These are phyloP conservation scores for Lepilemur ruficaudatus DNA, from an alignment of 2,797 vertebrate genomes.

Conservation along the genomic window DNA sequence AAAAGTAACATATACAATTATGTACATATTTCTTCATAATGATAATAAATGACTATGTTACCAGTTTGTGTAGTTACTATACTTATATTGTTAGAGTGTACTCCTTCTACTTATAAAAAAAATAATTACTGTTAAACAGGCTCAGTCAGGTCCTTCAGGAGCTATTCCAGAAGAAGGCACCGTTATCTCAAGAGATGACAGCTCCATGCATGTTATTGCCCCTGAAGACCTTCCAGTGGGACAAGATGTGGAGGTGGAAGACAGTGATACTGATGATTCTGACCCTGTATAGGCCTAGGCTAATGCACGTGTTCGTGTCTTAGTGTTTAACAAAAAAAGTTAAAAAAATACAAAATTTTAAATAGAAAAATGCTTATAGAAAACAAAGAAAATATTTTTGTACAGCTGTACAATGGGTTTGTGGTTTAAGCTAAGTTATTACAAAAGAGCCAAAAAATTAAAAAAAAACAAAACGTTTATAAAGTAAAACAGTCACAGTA, in stretches of 20 bases:
- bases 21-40: not conserved
- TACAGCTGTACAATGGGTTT: not conserved
- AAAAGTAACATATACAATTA: not conserved
- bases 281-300: not conserved
- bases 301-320: not conserved
- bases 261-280: not conserved
- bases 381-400: not conserved
- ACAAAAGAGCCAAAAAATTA: not conserved
- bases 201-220: not conserved
- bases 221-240: not conserved
- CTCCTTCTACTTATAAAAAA: not conserved
- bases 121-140: not conserved
- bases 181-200: not conserved
- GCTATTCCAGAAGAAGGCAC: not conserved
- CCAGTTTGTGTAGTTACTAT: not conserved
- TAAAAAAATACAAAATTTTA: not conserved
- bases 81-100: not conserved
- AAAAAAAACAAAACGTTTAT: not conserved
- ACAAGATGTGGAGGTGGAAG: not conserved
- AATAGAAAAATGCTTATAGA: not conserved
- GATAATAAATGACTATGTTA: not conserved
- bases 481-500: not conserved
- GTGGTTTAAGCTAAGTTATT: not conserved
- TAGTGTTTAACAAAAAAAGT: not conserved
- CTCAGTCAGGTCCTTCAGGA: not conserved